Base-by-base conservation (phyloP, 2,113 vertebrate genomes). In the Cyanoramphus novaezelandiae region DNA sequence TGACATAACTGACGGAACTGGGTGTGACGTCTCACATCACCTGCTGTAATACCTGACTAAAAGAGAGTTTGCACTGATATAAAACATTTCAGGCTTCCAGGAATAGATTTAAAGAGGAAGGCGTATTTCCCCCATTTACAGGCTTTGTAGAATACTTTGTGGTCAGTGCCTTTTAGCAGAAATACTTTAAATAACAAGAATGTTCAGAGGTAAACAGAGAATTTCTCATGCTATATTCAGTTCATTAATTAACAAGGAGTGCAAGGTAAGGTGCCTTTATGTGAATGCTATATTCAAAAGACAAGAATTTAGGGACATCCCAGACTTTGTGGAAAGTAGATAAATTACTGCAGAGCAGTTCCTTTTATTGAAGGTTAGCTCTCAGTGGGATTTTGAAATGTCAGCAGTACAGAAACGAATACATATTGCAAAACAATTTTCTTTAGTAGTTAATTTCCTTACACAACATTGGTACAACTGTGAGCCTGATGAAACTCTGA, bases 1-100 rank as follows among this genome's bases (percentile, higher is more conserved):
- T 95, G 78, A 87, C 60, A 55, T 78, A 67, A 90, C 68, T 90
- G 65, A 92, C 90, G 27, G 76, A 93, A 88, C 49, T 55, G 47
- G 49, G 25, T 68, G 46, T 92, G 79, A 87, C 1, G 0, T 86
- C 41, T 82, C 81, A 65, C n/a, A 62, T 84, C 46, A 53, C 4
- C 25, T 27, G 24, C 50, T 50, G 11, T 77, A 70, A 85, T 53
- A 93, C 28, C n/a, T 88, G 90, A 85, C 67, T 49, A 59, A 80
- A 90, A 84, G 23, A 72, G 33, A 70, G 27, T 47, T 86, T 70
- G 19, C 20, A 53, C 3, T 16, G 6, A 50, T 62, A 64, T 18
- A 13, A 91, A 90, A 69, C 44, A 75, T 10, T 5, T 21, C 35
- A 57, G 11, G 9, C 3, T 86, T 88, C 23, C 6, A 63, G 59